Evolutionary conservation across 2,113 vertebrate genomes (phyloP), one percentile per base, ranked within the genome.

Genomic region (Muntiacus muntjak): DNA sequence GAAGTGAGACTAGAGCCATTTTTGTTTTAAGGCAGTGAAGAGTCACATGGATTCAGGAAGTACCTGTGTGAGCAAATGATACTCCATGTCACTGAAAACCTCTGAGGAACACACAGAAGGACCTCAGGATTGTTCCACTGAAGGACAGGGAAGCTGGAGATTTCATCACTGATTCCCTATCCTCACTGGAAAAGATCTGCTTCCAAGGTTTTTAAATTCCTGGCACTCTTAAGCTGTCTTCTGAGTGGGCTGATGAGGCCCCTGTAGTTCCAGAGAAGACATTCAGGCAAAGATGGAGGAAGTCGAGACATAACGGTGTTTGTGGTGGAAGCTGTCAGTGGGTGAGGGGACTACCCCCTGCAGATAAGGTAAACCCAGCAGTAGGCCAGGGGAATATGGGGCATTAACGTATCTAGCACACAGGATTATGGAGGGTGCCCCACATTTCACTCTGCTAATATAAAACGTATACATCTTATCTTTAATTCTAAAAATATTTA

Each of bases 381-480:
- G 2, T 10, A 33, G 55, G 11, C 5, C 17, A 47, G 23, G 16
- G n/a, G 14, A 3, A 9, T 12, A 25, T 0, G 2, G 11, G n/a
- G 8, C 28, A 58, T 2, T 23, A 84, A 26, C 11, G n/a, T 15
- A 26, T 78, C n/a, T 52, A 40, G 11, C 54, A 17, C 2, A 40
- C 3, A 23, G 14, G 30, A n/a, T 14, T 43, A 33, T 36, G 33
- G 4, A 40, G 5, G 28, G 17, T 25, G 2, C 6, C 15, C 15
- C 55, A 79, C 19, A 33, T 87, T 50, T 81, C 84, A 12, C 28
- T 47, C 6, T 47, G 43, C 12, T 64, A 62, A 64, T 33, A n/a
- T 52, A 58, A 93, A 60, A 36, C 6, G 2, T 28, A 3, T 3
- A 60, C 2, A 16, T 45, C 19, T 84, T 76, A 47, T n/a, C 47